Evolutionary conservation across 2,888 invertebrate genomes (phyloP), one percentile per base, ranked within the genome.

Genomic region (Scaptomyza cyrtandrae): DNA sequence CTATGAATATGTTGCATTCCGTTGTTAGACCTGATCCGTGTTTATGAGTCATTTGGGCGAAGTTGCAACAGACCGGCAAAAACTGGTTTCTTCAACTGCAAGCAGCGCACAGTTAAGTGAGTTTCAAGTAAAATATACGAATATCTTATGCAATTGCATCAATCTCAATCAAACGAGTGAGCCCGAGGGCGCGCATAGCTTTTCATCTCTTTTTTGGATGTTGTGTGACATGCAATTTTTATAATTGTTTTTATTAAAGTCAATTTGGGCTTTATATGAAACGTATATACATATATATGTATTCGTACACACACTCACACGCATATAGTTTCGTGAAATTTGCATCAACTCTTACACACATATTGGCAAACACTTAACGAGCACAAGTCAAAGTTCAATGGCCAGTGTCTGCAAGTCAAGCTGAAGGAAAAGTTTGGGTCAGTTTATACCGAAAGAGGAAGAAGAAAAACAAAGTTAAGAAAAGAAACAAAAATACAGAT

Each of bases 81-180:
- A 73, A 78, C 78, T 48, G 58, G 71, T 58, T 68, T 24, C 2
- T 24, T 24, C 3, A 24, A 24, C 5, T 3, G 24, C 24, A 24
- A 3, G 24, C 24, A 24, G 24, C 24, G 24, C 24, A 24, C 24
- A 24, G 24, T 24, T 24, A 3, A 2, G 65, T 45, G 46, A 39
- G 81, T 66, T 71, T 48, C 55, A 67, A 72, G 77, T 71, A 86
- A 80, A 86, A 86, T 71, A 69, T 83, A 80, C 80, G 65, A 69
- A 86, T 83, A 80, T 83, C 76, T 86, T 82, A 83, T 83, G 84
- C 84, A 76, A 82, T 82, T 86, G 73, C 86, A 82, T 83, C 73
- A 79, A 82, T 82, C 86, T 88, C 86, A 88, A 80, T 86, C 88
- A 14, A 88, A 44, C 56, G 58, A 60, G 29, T 6, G 57, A 35